Conservation (phyloP, 2,797 vertebrate genomes). For the Triplophysa yarkandensis region DNA sequence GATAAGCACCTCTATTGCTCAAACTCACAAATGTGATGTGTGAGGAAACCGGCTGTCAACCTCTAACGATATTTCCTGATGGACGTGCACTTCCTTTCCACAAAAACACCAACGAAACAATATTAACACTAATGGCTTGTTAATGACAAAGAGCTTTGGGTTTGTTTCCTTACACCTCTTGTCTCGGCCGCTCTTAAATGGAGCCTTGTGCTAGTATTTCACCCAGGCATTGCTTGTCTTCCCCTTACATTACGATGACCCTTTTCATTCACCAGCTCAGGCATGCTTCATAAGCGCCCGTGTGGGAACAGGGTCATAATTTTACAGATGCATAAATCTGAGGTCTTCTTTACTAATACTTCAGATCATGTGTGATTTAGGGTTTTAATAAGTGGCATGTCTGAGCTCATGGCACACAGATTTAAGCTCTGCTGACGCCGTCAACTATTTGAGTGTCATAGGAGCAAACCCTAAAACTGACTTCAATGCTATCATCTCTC, state of each 20-base stretch:
- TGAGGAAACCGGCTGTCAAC: background rate
- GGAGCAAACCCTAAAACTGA: slow-evolving; percentile 55
- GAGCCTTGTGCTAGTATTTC: slow-evolving; percentile 58
- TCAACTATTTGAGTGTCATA: slow-evolving; percentile 53
- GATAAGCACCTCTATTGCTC: slow-evolving; percentile 5
- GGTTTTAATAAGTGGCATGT: slow-evolving; percentile 68
- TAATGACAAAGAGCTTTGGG: slow-evolving; percentile 51
- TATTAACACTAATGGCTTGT: slow-evolving; percentile 44
- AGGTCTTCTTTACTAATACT: slow-evolving; percentile 54
- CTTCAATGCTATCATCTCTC: slow-evolving; percentile 56
- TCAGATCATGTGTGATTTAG: slow-evolving; percentile 68
- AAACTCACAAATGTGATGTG: background rate
- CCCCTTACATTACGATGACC: slow-evolving; percentile 66
- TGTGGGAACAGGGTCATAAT: slow-evolving; percentile 65
- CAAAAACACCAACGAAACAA: slow-evolving; percentile 9
- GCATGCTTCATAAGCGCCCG: slow-evolving; percentile 29
- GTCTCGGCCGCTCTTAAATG: slow-evolving; percentile 57
- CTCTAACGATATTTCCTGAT: background rate
- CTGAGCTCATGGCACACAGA: slow-evolving; percentile 56
- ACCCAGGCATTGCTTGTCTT: slow-evolving; percentile 63
- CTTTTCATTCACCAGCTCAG: slow-evolving; percentile 41
- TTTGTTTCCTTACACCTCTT: slow-evolving; percentile 50
- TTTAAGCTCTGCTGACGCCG: slow-evolving; percentile 54
- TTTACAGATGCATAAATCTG: slow-evolving; percentile 75
- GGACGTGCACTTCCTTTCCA: slow-evolving; percentile 10